Percentiles rank a stretch among this genome's conserved stretches.
phyloP scores from a whole-genome alignment of 2,797 vertebrate genomes.

The Lacerta viridis region DNA sequence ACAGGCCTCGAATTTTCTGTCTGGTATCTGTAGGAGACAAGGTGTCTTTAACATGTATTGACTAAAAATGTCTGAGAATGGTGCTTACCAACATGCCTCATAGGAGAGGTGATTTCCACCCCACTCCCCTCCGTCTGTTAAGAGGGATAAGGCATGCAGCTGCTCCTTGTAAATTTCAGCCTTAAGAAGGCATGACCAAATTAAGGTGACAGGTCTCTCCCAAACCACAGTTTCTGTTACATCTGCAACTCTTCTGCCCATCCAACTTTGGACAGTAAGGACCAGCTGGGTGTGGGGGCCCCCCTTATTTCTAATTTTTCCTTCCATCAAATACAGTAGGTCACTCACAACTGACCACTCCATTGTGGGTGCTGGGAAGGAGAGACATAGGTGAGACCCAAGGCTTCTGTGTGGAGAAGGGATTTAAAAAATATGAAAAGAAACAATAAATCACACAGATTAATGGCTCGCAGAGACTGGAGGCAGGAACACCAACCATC shows the following conservation, averaged over 20 bases:
- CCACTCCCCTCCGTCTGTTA: background rate
- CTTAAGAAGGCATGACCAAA: background rate
- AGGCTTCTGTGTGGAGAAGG: too few species aligned
- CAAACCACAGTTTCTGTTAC: background rate
- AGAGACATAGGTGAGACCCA: too few species aligned
- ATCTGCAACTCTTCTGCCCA: background rate
- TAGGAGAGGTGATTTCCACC: background rate
- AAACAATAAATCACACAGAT: too few species aligned
- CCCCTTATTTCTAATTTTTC: background rate
- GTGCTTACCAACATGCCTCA: background rate
- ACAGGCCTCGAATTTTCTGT: background rate
- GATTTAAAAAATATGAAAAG: too few species aligned
- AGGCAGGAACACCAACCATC: too few species aligned
- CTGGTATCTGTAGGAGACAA: conserved; percentile 37
- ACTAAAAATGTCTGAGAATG: background rate
- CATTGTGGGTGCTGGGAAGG: too few species aligned
- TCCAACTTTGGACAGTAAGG: background rate
- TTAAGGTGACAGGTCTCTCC: background rate
- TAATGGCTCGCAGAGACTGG: too few species aligned
- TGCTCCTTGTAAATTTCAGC: background rate
- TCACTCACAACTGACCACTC: background rate
- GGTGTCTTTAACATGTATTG: background rate
- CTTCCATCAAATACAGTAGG: background rate
- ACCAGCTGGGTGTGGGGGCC: background rate
- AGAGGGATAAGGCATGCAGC: background rate